These are phyloP conservation scores for Characodon lateralis DNA, from an alignment of 2,797 vertebrate species.

Conservation along the genomic window DNA sequence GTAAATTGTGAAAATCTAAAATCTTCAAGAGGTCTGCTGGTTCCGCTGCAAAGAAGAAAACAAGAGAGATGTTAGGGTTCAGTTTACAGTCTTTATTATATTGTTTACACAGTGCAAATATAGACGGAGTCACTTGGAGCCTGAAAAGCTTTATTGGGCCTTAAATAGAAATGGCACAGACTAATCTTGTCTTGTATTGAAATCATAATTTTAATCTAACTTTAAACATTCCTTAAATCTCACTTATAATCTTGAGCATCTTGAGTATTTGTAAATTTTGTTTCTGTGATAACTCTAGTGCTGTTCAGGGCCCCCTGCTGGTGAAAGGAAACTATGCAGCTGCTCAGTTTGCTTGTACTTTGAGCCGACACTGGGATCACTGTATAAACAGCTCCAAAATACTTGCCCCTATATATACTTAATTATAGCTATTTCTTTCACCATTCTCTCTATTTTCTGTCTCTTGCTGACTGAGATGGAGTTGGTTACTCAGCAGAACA, in stretches of 20 bases:
- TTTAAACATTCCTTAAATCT: not conserved
- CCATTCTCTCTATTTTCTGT: slow-evolving; percentile 29
- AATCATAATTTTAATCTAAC: not conserved
- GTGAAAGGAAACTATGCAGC: not conserved
- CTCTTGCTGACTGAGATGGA: slow-evolving; percentile 54
- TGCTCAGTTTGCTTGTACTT: not conserved
- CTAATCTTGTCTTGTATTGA: not conserved
- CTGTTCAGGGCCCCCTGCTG: not conserved
- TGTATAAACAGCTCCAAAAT: not conserved
- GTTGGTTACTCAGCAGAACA: slow-evolving; percentile 39
- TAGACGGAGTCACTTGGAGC: not conserved
- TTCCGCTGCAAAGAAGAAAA: slow-evolving; percentile 79
- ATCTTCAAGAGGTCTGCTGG: slow-evolving; percentile 96
- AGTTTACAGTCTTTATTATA: not conserved
- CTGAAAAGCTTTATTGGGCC: not conserved
- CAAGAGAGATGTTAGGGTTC: slow-evolving; percentile 16
- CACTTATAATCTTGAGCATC: no score
- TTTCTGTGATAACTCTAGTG: no score
- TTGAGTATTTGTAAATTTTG: no score
- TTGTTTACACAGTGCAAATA: not conserved
- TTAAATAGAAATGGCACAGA: not conserved
- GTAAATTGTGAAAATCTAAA: slow-evolving; percentile 97
- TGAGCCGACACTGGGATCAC: not conserved
- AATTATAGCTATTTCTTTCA: slow-evolving; percentile 30
- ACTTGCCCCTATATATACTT: not conserved